Evolutionary conservation across 2,888 invertebrate genomes (phyloP).

Genomic region (Tricholauxania praeusta): DNA sequence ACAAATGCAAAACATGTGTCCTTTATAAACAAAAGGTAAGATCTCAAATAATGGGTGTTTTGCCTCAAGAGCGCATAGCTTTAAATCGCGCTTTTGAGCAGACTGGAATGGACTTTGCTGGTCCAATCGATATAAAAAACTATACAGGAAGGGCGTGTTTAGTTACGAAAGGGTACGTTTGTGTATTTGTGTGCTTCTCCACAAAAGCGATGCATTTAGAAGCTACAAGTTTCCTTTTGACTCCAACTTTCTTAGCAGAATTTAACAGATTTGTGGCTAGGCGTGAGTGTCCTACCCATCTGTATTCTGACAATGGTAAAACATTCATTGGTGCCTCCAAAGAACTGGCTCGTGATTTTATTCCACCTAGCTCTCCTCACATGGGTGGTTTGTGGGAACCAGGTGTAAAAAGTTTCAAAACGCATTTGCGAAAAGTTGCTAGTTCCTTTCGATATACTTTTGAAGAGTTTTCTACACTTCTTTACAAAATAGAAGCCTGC

Average conservation of each 20-base stretch:
- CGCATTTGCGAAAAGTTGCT: too few species aligned
- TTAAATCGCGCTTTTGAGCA: slow-evolving; percentile 5
- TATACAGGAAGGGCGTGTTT: not conserved
- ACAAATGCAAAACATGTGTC: slow-evolving; percentile 6
- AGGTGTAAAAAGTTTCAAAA: too few species aligned
- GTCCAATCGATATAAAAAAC: slow-evolving; percentile 19
- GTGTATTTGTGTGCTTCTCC: too few species aligned
- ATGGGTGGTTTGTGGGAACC: too few species aligned
- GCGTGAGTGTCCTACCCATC: slow-evolving; percentile 35
- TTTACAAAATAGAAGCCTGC: too few species aligned
- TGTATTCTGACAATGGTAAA: slow-evolving; percentile 42
- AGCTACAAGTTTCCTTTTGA: too few species aligned
- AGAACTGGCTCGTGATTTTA: slow-evolving; percentile 27
- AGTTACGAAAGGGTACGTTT: too few species aligned
- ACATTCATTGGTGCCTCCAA: slow-evolving; percentile 41
- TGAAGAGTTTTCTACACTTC: too few species aligned
- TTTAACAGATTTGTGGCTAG: slow-evolving; percentile 39
- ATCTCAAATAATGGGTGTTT: slow-evolving; percentile 30
- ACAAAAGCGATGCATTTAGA: too few species aligned
- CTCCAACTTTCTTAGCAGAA: slow-evolving; percentile 13
- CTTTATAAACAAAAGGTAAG: slow-evolving; percentile 1
- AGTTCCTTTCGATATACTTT: too few species aligned
- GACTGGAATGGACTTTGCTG: slow-evolving; percentile 32
- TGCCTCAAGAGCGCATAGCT: slow-evolving; percentile 25
- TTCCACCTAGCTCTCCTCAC: too few species aligned